These are phyloP conservation scores for Gambusia holbrooki DNA, from an alignment of 2,113 vertebrate species.

Conservation along the genomic window DNA sequence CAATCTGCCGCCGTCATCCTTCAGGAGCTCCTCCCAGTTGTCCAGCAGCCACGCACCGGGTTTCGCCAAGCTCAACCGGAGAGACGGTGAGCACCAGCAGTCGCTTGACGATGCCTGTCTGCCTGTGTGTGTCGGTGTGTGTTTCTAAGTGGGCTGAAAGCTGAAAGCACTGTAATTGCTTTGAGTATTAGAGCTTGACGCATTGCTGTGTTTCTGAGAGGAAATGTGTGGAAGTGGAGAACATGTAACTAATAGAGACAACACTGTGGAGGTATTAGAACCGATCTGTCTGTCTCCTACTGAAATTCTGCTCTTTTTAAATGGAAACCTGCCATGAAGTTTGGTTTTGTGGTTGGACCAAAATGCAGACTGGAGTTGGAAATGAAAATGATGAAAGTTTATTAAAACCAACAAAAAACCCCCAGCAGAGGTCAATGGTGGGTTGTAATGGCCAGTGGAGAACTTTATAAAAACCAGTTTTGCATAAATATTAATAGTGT, in stretches of 20 bases:
- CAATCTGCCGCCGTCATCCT: constrained; percentile 83
- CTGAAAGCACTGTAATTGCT: neutral
- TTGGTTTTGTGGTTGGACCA: no score
- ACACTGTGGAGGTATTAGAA: neutral
- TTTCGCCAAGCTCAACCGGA: constrained; percentile 90
- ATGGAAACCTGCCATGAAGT: no score
- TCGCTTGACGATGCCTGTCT: neutral
- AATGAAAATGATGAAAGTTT: no score
- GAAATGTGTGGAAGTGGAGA: neutral
- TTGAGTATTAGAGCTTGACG: neutral
- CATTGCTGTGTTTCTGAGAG: neutral
- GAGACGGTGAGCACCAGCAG: constrained; percentile 84
- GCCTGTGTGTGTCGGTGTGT: no score
- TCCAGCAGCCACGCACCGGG: constrained; percentile 83
- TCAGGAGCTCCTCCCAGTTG: constrained; percentile 90
- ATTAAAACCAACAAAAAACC: no score
- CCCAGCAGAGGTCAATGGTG: no score
- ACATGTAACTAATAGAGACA: neutral
- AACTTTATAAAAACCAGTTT: no score
- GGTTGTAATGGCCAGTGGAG: no score
- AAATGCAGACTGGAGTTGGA: no score
- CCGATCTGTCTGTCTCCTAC: no score
- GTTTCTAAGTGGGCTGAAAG: neutral
- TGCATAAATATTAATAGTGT: no score
- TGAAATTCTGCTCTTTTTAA: neutral